These are phyloP conservation scores for Drusus annulatus DNA, from an alignment of 1,140 invertebrate species.

Conservation along the genomic window DNA sequence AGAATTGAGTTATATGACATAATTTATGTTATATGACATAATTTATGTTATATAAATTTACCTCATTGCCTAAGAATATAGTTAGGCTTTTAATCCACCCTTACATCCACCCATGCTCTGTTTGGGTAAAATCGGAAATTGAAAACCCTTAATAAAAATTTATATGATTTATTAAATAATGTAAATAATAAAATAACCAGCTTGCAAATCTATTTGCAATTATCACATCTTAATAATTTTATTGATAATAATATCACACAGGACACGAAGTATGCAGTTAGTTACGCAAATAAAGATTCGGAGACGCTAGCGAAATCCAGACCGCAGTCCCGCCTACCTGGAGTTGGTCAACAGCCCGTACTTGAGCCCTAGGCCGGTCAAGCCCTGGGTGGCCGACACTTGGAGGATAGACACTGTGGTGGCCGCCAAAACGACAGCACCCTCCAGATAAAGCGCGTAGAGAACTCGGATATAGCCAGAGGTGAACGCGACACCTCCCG, in stretches of 20 bases:
- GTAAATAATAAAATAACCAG: slow-evolving; percentile 34
- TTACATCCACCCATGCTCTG: too few relatives aligned
- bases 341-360: slow-evolving; percentile 54
- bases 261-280: slow-evolving; percentile 26
- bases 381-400: slow-evolving; percentile 66
- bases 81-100: too few relatives aligned
- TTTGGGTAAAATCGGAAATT: too few relatives aligned
- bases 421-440: slow-evolving; percentile 76
- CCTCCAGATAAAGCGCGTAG: slow-evolving; percentile 79
- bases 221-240: slow-evolving; percentile 37
- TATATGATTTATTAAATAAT: slow-evolving; percentile 30
- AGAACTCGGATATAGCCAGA: slow-evolving; percentile 74
- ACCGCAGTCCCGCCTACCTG: slow-evolving; percentile 33
- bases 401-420: slow-evolving; percentile 74
- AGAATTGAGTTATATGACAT: too few relatives aligned
- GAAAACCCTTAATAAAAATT: too few relatives aligned
- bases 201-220: slow-evolving; percentile 40
- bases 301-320: background rate
- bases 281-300: background rate
- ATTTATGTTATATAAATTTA: too few relatives aligned
- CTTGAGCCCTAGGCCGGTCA: slow-evolving; percentile 53
- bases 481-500: slow-evolving; percentile 76
- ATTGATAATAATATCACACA: slow-evolving; percentile 38
- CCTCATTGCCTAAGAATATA: too few relatives aligned
- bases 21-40: too few relatives aligned